A percentile compares a stretch with the other conserved stretches of the same genome.
phyloP scores from a whole-genome alignment of 2,113 vertebrate genomes.

The Hassar affinis region DNA sequence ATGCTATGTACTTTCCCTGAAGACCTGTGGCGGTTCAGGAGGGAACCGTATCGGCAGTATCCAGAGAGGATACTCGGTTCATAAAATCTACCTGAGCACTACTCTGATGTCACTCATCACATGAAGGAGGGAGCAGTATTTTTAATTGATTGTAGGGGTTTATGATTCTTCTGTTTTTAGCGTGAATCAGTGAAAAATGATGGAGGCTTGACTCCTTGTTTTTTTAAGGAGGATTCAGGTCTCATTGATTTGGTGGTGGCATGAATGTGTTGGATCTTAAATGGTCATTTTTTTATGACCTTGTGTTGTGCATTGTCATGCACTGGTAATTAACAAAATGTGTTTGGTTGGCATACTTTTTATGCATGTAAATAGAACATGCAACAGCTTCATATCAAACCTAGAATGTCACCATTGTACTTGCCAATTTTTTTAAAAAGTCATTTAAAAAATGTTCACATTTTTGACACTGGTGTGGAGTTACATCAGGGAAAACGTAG shows the following conservation, averaged over 20 bases:
- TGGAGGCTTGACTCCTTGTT: constrained; percentile 14
- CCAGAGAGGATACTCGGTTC: background rate
- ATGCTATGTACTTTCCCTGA: constrained; percentile 37
- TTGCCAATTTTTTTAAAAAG: background rate
- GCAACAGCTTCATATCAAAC: background rate
- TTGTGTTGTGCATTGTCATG: background rate
- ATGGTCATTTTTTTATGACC: constrained; percentile 20
- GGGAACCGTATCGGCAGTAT: background rate
- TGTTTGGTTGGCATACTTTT: background rate
- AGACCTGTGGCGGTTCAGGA: background rate
- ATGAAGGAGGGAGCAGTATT: background rate
- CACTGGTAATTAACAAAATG: background rate
- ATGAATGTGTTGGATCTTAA: constrained; percentile 3
- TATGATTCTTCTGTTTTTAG: constrained; percentile 18
- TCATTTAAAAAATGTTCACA: background rate
- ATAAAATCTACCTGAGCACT: background rate
- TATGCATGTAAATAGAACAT: background rate
- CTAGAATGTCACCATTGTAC: background rate
- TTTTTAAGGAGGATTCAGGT: constrained; percentile 18
- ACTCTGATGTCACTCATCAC: background rate
- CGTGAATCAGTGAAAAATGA: background rate
- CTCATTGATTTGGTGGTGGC: background rate
- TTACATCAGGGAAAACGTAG: background rate
- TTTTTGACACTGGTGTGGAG: background rate
- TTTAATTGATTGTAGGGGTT: constrained; percentile 8